These are phyloP conservation scores for Lysiphlebus fabarum DNA, from an alignment of 1,140 invertebrate species.

Conservation along the genomic window DNA sequence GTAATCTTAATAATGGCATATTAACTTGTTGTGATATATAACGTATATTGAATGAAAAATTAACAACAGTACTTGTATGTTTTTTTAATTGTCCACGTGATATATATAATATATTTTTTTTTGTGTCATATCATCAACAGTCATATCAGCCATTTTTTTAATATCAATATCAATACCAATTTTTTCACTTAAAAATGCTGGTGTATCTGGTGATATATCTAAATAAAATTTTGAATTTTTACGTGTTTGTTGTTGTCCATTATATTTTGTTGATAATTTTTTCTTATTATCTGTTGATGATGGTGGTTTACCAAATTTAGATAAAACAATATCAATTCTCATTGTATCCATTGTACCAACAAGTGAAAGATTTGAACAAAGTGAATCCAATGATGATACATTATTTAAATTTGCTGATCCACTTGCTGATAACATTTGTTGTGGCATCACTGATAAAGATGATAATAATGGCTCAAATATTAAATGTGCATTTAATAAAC, in stretches of 20 bases:
- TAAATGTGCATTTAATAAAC: constrained; percentile 85
- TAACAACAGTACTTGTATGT: constrained; percentile 83
- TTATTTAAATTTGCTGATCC: constrained; percentile 55
- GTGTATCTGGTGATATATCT: constrained; percentile 73
- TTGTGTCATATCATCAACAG: constrained; percentile 78
- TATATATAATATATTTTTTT: constrained; percentile 79
- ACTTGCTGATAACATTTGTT: constrained; percentile 68
- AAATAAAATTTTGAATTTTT: constrained; percentile 56
- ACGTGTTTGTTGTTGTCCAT: constrained; percentile 26
- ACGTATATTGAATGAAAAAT: constrained; percentile 80
- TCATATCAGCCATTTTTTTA: constrained; percentile 85
- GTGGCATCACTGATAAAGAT: constrained; percentile 80
- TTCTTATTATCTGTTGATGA: too few relatives aligned
- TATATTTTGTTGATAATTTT: constrained; percentile 42
- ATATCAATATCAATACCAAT: constrained; percentile 85
- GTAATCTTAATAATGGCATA: constrained; percentile 87
- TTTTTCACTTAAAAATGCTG: constrained; percentile 89
- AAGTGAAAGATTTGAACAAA: constrained; percentile 88
- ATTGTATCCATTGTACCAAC: constrained; percentile 81
- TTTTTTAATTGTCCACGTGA: constrained; percentile 84
- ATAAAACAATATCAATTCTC: constrained; percentile 91
- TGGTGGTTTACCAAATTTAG: constrained; percentile 64
- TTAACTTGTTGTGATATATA: constrained; percentile 91
- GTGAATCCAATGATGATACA: constrained; percentile 73
- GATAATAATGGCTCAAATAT: constrained; percentile 86